These are phyloP conservation scores for Pristis pectinata DNA, from an alignment of 2,797 vertebrate species.

Conservation along the genomic window DNA sequence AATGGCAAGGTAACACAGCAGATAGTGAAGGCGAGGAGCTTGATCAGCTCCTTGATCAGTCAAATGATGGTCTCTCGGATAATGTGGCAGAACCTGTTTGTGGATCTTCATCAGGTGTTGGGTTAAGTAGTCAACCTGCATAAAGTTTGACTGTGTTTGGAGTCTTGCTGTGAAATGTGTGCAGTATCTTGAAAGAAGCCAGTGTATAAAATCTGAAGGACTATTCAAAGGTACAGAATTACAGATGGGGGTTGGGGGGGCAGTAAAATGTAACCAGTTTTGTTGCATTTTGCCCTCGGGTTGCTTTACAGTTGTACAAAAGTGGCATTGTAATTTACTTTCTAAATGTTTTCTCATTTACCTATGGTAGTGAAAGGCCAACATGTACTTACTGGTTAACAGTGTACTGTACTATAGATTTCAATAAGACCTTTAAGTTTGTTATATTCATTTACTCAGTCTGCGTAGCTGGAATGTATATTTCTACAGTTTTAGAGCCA, in stretches of 20 bases:
- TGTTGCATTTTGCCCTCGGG: conserved; percentile 48
- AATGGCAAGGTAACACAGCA: conserved; percentile 77
- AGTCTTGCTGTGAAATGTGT: conserved; percentile 51
- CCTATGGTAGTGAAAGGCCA: conserved; percentile 56
- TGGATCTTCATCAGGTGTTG: conserved; percentile 61
- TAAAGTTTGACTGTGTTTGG: conserved; percentile 52
- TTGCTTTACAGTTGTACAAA: conserved; percentile 38
- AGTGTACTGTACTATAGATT: conserved; percentile 60
- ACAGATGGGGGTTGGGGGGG: conserved; percentile 49
- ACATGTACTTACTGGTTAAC: conserved; percentile 54
- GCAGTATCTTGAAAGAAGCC: conserved; percentile 51
- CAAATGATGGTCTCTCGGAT: conserved; percentile 50
- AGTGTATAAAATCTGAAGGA: conserved; percentile 39
- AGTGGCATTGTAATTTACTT: conserved; percentile 51
- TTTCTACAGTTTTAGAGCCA: conserved; percentile 99
- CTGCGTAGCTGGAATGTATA: conserved; percentile 87
- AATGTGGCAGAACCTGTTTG: conserved; percentile 64
- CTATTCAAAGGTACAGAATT: conserved; percentile 54
- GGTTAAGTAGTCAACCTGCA: conserved; percentile 82
- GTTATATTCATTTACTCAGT: conserved; percentile 77
- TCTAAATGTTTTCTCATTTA: conserved; percentile 50
- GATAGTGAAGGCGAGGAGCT: conserved; percentile 68
- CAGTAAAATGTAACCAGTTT: conserved; percentile 53
- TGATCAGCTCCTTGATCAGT: conserved; percentile 47
- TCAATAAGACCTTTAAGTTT: conserved; percentile 47